Percentiles rank a stretch among this genome's conserved stretches.
phyloP scores from a whole-genome alignment of 2,888 invertebrate species.

The Pteria penguin region DNA sequence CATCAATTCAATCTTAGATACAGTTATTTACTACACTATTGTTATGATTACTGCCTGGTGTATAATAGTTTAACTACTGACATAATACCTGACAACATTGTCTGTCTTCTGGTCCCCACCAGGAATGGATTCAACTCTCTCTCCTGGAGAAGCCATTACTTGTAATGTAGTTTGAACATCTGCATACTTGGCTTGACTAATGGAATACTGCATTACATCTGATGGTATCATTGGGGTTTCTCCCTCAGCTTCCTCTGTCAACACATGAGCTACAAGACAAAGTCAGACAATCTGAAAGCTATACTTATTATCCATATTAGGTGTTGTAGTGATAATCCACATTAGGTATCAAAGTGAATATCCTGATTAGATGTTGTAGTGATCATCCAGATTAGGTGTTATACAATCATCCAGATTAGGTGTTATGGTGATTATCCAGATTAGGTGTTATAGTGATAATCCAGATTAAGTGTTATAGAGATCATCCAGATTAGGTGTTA shows the following conservation, averaged over 20 bases:
- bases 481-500: no score
- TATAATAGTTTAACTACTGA: no score
- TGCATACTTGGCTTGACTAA: constrained; percentile 82
- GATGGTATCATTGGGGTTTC: constrained; percentile 86
- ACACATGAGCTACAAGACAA: constrained; percentile 83
- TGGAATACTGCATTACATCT: constrained; percentile 85
- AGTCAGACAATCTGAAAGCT: not conserved
- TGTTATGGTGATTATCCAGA: not conserved
- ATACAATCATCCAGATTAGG: not conserved
- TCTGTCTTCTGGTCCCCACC: constrained; percentile 81
- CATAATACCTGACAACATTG: constrained; percentile 82
- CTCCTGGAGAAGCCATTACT: constrained; percentile 81
- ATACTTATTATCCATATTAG: not conserved
- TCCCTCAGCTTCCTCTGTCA: constrained; percentile 86
- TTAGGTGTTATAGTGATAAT: no score
- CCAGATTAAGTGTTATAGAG: constrained; percentile 84
- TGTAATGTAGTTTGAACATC: constrained; percentile 81
- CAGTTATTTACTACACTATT: no score
- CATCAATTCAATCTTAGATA: no score
- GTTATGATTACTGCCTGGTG: no score
- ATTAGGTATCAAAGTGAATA: constrained; percentile 78
- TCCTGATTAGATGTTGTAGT: no score
- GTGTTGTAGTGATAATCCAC: no score
- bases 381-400: no score
- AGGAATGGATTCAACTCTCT: constrained; percentile 74